These are phyloP conservation scores for Myanophis thanlyinensis DNA, from an alignment of 2,113 vertebrate genomes.

Conservation along the genomic window DNA sequence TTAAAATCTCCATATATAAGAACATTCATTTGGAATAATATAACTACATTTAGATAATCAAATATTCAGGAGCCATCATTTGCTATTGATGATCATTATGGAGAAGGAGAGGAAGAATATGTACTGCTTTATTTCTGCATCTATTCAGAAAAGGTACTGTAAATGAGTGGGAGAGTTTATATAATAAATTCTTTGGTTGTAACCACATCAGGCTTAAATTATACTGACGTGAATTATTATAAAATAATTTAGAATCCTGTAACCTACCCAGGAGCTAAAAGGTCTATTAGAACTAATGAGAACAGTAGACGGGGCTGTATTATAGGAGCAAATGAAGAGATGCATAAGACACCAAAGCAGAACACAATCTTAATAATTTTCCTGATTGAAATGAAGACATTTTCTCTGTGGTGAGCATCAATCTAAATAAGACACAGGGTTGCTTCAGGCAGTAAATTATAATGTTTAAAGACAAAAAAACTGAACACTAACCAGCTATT, in stretches of 20 bases:
- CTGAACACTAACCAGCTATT: slow-evolving; percentile 28
- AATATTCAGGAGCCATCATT: slow-evolving; percentile 37
- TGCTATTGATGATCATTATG: slow-evolving; percentile 48
- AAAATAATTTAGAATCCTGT: slow-evolving; percentile 57
- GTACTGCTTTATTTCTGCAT: slow-evolving; percentile 41
- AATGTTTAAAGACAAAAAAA: slow-evolving; percentile 27
- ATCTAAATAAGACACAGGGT: slow-evolving; percentile 31
- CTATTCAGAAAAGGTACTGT: background rate
- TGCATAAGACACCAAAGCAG: slow-evolving; percentile 51
- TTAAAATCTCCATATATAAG: slow-evolving; percentile 37
- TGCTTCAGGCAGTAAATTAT: slow-evolving; percentile 30
- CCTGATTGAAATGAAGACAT: slow-evolving; percentile 38
- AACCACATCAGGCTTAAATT: slow-evolving; percentile 63
- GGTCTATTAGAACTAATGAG: slow-evolving; percentile 66
- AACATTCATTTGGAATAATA: slow-evolving; percentile 34
- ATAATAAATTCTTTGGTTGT: slow-evolving; percentile 38
- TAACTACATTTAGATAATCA: background rate
- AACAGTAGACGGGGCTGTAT: slow-evolving; percentile 36
- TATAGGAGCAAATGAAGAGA: slow-evolving; percentile 44
- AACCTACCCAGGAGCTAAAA: slow-evolving; percentile 61
- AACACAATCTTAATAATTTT: slow-evolving; percentile 49
- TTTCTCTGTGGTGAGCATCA: slow-evolving; percentile 2
- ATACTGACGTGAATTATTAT: slow-evolving; percentile 62
- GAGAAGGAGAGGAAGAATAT: slow-evolving; percentile 1
- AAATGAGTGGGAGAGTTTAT: slow-evolving; percentile 26